Evolutionary conservation across 2,888 invertebrate genomes (phyloP).

Genomic region (Ligdia adustata): DNA sequence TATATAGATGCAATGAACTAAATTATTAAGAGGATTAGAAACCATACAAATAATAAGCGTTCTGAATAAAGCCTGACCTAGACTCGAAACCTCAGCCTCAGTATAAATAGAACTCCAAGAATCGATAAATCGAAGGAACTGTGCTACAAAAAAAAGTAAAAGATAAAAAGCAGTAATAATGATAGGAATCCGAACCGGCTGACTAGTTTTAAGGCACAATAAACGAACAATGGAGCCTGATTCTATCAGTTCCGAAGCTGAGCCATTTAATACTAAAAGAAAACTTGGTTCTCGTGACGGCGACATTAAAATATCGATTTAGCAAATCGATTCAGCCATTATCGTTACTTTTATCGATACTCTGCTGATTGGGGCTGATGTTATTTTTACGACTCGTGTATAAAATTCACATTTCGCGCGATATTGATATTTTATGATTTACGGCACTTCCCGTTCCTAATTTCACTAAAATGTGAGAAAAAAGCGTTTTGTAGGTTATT

Average conservation of each 20-base stretch:
- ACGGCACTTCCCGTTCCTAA: conserved; percentile 14
- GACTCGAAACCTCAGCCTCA: conserved; percentile 4
- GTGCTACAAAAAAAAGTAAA: conserved; percentile 7
- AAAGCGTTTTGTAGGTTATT: not conserved
- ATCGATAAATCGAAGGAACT: conserved; percentile 11
- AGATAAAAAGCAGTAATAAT: conserved; percentile 20
- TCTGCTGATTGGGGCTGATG: conserved; percentile 33
- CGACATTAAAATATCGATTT: conserved; percentile 28
- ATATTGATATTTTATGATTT: conserved; percentile 34
- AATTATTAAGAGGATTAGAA: conserved; percentile 21
- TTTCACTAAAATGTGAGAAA: conserved; percentile 16
- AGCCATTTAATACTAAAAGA: conserved; percentile 12
- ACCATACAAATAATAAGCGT: conserved; percentile 27
- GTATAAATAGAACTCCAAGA: conserved; percentile 13
- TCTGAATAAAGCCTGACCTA: conserved; percentile 21
- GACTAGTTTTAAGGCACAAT: conserved; percentile 23
- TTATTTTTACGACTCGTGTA: conserved; percentile 30
- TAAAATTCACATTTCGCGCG: conserved; percentile 31
- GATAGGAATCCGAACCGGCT: conserved; percentile 13
- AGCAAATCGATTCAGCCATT: conserved; percentile 25
- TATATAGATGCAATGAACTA: conserved; percentile 22
- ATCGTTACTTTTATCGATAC: conserved; percentile 35
- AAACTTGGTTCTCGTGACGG: conserved; percentile 21
- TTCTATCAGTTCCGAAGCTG: conserved; percentile 13
- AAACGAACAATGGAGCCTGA: conserved; percentile 14